phyloP scores from a whole-genome alignment of 2,113 vertebrate genomes.

The Trachemys scripta region DNA sequence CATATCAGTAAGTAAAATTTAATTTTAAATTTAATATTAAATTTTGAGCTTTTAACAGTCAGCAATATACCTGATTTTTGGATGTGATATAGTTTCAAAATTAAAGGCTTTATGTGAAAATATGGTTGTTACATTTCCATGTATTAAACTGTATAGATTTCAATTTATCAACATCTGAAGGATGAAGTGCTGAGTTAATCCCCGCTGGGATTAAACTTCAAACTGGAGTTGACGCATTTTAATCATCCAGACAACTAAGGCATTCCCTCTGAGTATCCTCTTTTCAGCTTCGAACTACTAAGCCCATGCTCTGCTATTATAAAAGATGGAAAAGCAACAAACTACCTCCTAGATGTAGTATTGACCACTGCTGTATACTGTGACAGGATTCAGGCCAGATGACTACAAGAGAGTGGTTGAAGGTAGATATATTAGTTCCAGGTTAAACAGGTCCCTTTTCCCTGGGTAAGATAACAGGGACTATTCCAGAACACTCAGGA shows the following conservation, averaged over 20 bases:
- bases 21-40: too few species aligned
- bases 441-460: too few species aligned
- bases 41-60: not conserved
- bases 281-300: not conserved
- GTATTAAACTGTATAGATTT: not conserved
- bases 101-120: slow-evolving; percentile 19
- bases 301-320: not conserved
- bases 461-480: too few species aligned
- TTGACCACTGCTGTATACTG: not conserved
- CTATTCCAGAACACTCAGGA: too few species aligned
- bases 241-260: not conserved
- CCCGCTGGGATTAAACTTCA: not conserved
- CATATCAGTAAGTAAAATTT: too few species aligned
- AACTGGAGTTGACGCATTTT: not conserved
- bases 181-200: not conserved
- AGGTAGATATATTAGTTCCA: too few species aligned
- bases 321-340: not conserved
- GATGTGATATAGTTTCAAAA: not conserved
- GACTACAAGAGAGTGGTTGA: too few species aligned
- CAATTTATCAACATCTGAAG: not conserved
- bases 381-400: too few species aligned
- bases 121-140: not conserved
- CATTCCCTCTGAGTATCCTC: not conserved
- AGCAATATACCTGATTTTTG: not conserved
- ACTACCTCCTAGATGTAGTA: not conserved